Base-by-base conservation (phyloP, 1,140 invertebrate genomes). In the Drosophila grimshawi region DNA sequence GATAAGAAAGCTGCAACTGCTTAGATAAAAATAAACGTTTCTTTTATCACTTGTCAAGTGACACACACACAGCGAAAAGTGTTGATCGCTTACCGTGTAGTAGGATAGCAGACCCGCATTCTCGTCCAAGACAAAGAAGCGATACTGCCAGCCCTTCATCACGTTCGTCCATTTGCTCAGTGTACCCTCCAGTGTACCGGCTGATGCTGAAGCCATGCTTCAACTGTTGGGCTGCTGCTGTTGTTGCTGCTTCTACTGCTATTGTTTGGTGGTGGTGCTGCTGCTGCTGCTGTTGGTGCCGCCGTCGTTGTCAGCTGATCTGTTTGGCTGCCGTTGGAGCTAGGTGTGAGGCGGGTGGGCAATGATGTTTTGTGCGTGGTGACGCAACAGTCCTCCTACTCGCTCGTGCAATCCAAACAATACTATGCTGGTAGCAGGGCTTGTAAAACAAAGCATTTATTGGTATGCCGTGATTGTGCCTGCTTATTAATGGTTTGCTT, bases 151-250 rank as follows among this genome's bases (percentile, higher is more conserved):
- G 69, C 98, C 99, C 94, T 99, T 99, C 95, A 99, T 98, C 80
- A 99, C 97, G 95, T 99, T 99, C 66, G 99, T 99, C 99, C 98
- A 99, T 95, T 99, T 99, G 93, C 97, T 99, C 49, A 99, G 93
- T n/a, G 98, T 97, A 76, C 99, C 99, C 94, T 99, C 98, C 96
- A 99, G 96, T 88, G 95, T 95, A 30, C 79, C 79, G 56, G 73
- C 48, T 27, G 71, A 74, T 3, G 65, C 43, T 19, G 71, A 69
- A 56, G 71, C 45, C 71, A 74, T 74, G 46, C 41, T 71, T 41
- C 39, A 70, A 53, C 56, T 51, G 70, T 35, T 53, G 27, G 11
- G 11, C 30, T 53, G 39, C 32, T 35, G 35, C 8, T 61, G n/a
- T 30, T 43, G 57, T 27, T 48, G 11, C 55, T 41, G 30, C 4